Evolutionary conservation across 2,888 invertebrate genomes (phyloP), one percentile per base, ranked within the genome.

Genomic region (Diadromus collaris): DNA sequence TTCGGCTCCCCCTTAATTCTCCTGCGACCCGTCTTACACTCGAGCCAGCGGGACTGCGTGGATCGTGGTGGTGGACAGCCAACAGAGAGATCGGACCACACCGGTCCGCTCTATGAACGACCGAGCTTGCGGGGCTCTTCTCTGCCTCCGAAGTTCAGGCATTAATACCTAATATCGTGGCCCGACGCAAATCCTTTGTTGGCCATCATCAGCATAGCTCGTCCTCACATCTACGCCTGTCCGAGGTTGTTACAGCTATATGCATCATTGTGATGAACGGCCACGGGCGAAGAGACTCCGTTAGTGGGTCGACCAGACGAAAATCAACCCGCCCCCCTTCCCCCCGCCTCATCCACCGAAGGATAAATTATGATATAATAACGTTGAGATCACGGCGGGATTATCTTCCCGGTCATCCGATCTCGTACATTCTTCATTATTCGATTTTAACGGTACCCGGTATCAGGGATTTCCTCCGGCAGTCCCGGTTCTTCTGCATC

Each of bases 131-230:
- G 41, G n/a, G 10, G 38, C 44, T 58, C 69, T 41, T 61, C 76
- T 70, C 38, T 41, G 38, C 46, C 29, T 86, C 86, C 87, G 86
- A 86, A 86, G 86, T 90, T 89, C 85, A 85, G 84, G 88, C 88
- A 90, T 90, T 90, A 90, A 90, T 90, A 90, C 87, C 89, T 90
- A 90, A 90, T 90, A 90, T 90, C 88, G 84, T 85, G 85, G 83
- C 82, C 82, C 86, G 85, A 79, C 70, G 74, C 74, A 77, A 74
- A 80, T 80, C 80, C 80, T 80, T 80, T 80, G 82, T 83, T 82
- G 76, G 80, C 77, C 67, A 77, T 77, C 77, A 74, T 77, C 77
- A 77, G 67, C 70, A 54, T 70, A 67, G 77, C 56, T 68, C 56
- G 73, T 77, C 48, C 24, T 48, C 46, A 76, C 70, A 29, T 76